Base-by-base conservation (phyloP, 1,140 invertebrate species). In the Macrobrachium nipponense region DNA sequence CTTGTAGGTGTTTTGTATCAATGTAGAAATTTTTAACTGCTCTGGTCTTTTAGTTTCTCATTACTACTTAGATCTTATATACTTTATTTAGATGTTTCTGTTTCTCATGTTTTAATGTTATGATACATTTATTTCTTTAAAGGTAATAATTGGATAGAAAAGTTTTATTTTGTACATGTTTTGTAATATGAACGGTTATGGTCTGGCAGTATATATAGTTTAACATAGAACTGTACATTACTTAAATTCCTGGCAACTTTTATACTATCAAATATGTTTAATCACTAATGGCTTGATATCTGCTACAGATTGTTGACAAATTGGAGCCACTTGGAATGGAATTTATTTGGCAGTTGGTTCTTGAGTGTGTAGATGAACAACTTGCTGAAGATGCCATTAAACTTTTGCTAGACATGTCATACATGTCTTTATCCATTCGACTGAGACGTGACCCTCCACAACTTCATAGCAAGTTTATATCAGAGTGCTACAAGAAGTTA, bases 331-430 rank as follows among this genome's bases (percentile, higher is more conserved):
- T 92, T 80, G 93, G 93, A 23, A 77, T 92, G 76, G 92, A 93
- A 68, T 93, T 91, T 87, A 90, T 93, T 36, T 93, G 93, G 93
- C 91, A 92, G 88, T 89, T 93, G 44, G 92, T 92, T 87, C 90
- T 93, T 8, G 91, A 92, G 80, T 91, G 91, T 58, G 89, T 89
- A 20, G 90, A 92, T 73, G 91, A 92, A 72, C 88, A 90, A 10
- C 92, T 93, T 58, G 92, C 92, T 51, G 90, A 92, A 73, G 87
- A 90, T 59, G 92, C 92, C 17, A 93, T 93, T 75, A 90, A 91
- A 59, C 90, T 93, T 61, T 89, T 93, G n/a, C 89, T 93, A 43
- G 90, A 91, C 81, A 91, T 92, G 85, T 91, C 91, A 15, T 93
- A 93, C 89, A 90, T 91, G 36, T 90, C 91, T 83, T 89, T 93